Base-by-base conservation (phyloP, 2,888 invertebrate species). In the Drosophila birchii region DNA sequence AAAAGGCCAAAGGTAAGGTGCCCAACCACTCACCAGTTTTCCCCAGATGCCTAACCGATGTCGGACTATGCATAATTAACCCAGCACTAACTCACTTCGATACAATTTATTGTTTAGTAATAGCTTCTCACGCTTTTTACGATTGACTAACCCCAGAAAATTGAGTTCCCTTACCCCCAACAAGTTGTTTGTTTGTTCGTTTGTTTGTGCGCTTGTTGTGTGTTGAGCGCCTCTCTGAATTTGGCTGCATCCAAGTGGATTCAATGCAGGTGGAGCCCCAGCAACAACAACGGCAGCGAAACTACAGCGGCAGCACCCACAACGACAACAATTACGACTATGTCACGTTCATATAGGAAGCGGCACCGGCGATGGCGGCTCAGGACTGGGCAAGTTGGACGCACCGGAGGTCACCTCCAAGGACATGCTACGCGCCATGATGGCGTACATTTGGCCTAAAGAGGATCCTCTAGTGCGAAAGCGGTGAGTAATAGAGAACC, bases 401-500 rank as follows among this genome's bases (percentile, higher is more conserved):
- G 94, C 93, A 38, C 90, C 93, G 23, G 94, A 94, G 90, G 95
- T 97, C 73, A 94, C 96, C 11, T 94, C 96, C 76, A 88, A 93
- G 84, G 95, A 97, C 89, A 98, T 99, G 96, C 90, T 98, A 34
- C 94, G 94, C 78, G 96, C 96, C 57, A 98, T 99, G 98, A 92
- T 97, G 91, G 94, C 95, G 57, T 98, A 98, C 93, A 96, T 99
- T 66, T 99, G 99, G 99, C 99, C 99, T 32, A 96, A 97, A 94
- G 96, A 96, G 79, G 92, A 92, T 90, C 81, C 90, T 2, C 74
- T 90, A 14, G 91, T 92, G 38, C 80, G 92, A 38, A 91, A 90
- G 76, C 90, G 91, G 91, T 92, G 39, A 67, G 63, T n/a, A 1
- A 34, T 1, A 1, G 3, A 20, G 32, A 44, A 44, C 0, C 5